These are phyloP conservation scores for Acanthisitta chloris DNA, from an alignment of 2,113 vertebrate genomes.

Conservation along the genomic window DNA sequence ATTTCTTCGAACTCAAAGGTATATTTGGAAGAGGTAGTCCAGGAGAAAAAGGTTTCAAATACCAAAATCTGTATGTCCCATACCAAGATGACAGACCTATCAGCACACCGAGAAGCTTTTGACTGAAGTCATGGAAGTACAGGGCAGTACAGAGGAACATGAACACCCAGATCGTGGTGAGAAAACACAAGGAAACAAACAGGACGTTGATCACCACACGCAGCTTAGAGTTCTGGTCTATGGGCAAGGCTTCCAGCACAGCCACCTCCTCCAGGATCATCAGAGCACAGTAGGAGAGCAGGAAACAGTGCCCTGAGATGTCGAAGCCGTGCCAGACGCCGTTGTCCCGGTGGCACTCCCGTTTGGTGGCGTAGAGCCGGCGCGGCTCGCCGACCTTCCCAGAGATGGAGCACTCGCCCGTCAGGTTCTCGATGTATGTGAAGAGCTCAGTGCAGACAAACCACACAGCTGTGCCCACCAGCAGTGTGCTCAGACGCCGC, in stretches of 20 bases:
- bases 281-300: slow-evolving; percentile 88
- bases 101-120: slow-evolving; percentile 85
- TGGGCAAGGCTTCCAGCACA: slow-evolving; percentile 75
- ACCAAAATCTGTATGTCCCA: slow-evolving; percentile 87
- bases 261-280: slow-evolving; percentile 89
- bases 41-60: slow-evolving; percentile 83
- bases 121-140: slow-evolving; percentile 87
- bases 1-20: slow-evolving; percentile 67
- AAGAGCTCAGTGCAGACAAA: slow-evolving; percentile 83
- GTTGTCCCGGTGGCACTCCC: slow-evolving; percentile 75
- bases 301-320: slow-evolving; percentile 95
- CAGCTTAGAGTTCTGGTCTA: slow-evolving; percentile 39
- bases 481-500: slow-evolving; percentile 77
- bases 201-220: slow-evolving; percentile 68
- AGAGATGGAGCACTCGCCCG: slow-evolving; percentile 77
- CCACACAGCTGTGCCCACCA: slow-evolving; percentile 87
- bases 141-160: slow-evolving; percentile 92
- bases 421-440: slow-evolving; percentile 83
- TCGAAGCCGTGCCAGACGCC: slow-evolving; percentile 87
- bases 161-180: slow-evolving; percentile 84
- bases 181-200: slow-evolving; percentile 81
- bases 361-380: slow-evolving; percentile 65
- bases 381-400: neutral
- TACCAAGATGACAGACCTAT: slow-evolving; percentile 86
- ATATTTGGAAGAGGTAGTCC: slow-evolving; percentile 82